These are phyloP conservation scores for Streblospio benedicti DNA, from an alignment of 1,140 invertebrate genomes.

Conservation along the genomic window DNA sequence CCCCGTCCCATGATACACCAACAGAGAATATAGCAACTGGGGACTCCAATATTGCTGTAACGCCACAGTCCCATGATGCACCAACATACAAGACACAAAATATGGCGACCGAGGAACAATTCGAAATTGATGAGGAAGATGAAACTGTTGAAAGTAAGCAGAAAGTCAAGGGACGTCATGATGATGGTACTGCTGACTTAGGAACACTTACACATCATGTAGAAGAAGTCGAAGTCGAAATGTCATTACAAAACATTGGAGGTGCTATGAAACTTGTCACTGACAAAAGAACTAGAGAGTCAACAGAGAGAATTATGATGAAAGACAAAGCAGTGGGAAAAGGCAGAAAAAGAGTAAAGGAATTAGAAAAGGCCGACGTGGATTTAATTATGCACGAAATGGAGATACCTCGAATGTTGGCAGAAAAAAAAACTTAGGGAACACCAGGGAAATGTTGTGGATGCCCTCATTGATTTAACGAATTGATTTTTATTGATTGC, in stretches of 20 bases:
- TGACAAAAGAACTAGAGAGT: slow-evolving; percentile 77
- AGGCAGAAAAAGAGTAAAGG: too few relatives aligned
- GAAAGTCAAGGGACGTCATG: slow-evolving; percentile 42
- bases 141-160: slow-evolving; percentile 28
- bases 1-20: too few relatives aligned
- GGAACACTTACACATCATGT: slow-evolving; percentile 48
- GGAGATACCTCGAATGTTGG: slow-evolving; percentile 73
- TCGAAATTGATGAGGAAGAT: slow-evolving; percentile 27
- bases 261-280: slow-evolving; percentile 76
- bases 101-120: slow-evolving; percentile 21
- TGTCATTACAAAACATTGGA: slow-evolving; percentile 36
- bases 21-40: too few relatives aligned
- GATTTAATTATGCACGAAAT: slow-evolving; percentile 88
- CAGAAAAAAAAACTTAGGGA: slow-evolving; percentile 83
- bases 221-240: slow-evolving; percentile 45
- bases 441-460: slow-evolving; percentile 82
- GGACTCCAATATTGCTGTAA: too few relatives aligned
- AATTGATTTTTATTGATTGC: slow-evolving; percentile 53
- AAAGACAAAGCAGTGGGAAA: slow-evolving; percentile 87
- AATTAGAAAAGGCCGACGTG: slow-evolving; percentile 92
- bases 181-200: slow-evolving; percentile 41
- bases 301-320: slow-evolving; percentile 74
- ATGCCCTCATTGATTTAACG: slow-evolving; percentile 76
- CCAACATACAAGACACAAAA: too few relatives aligned
- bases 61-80: too few relatives aligned